These are phyloP conservation scores for Sebastes hopkinsi DNA, from an alignment of 2,797 vertebrate genomes.

Conservation along the genomic window DNA sequence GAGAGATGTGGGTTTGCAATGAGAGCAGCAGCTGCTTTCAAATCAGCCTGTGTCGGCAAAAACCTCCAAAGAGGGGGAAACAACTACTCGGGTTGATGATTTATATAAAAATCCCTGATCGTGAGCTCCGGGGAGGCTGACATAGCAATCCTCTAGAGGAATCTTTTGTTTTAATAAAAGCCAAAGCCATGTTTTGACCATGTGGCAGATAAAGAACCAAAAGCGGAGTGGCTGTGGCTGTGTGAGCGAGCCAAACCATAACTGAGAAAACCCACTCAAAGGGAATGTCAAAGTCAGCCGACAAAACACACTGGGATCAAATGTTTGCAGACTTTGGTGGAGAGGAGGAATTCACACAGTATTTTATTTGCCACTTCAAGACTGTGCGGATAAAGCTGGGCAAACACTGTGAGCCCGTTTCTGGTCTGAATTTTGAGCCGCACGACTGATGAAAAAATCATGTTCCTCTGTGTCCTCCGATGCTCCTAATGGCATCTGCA, in stretches of 20 bases:
- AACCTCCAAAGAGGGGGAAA: slow-evolving; percentile 15
- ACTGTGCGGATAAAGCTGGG: slow-evolving; percentile 23
- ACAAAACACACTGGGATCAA: slow-evolving; percentile 44
- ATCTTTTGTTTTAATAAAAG: slow-evolving; percentile 61
- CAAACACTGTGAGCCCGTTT: no score
- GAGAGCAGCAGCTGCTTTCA: slow-evolving; percentile 35
- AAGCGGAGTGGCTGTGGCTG: slow-evolving; percentile 31
- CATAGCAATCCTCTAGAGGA: slow-evolving; percentile 40
- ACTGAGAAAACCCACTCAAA: slow-evolving; percentile 60
- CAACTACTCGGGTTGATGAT: slow-evolving; percentile 33
- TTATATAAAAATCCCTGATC: slow-evolving; percentile 47
- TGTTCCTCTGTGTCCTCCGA: no score
- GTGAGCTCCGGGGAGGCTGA: slow-evolving; percentile 31
- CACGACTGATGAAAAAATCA: no score
- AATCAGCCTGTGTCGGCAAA: slow-evolving; percentile 39
- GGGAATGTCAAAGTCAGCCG: slow-evolving; percentile 53
- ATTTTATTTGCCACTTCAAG: slow-evolving; percentile 59
- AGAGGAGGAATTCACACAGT: slow-evolving; percentile 28
- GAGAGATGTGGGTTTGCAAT: slow-evolving; percentile 15
- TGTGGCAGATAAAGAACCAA: slow-evolving; percentile 61
- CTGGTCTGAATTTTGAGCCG: no score
- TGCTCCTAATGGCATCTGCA: no score
- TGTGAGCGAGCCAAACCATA: slow-evolving; percentile 66
- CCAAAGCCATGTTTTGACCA: slow-evolving; percentile 59
- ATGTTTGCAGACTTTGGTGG: slow-evolving; percentile 25